Base-by-base conservation (phyloP, 2,888 invertebrate genomes). In the Meiosimyza platycephala region DNA sequence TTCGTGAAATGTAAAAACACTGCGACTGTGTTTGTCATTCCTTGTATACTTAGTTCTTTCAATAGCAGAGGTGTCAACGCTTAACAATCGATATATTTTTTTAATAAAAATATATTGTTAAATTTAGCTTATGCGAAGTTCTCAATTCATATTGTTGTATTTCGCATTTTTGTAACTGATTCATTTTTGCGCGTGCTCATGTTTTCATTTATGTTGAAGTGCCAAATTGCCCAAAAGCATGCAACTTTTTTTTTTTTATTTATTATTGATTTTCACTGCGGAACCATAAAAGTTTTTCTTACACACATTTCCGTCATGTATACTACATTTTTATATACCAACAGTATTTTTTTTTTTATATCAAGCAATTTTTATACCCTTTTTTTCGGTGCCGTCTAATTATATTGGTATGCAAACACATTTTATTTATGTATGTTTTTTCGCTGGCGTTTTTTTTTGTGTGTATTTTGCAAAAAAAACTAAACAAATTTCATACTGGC, bases 221-320 rank as follows among this genome's bases (percentile, higher is more conserved):
- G 57, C 22, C 12, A 22, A 57, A 57, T 13, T 57, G 22, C 57
- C 57, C 28, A 57, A 57, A 57, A 57, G 57, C 57, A 57, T 57
- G 57, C 57, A 57, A 57, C 11, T 28, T 28, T 22, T 28, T 11
- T 11, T 57, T 57, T 28, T 28, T 22, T 28, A 3, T 11, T 57
- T 57, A 22, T 55, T 57, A 28, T 57, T 57, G 15, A 40, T 40
- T 40, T 40, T 40, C 40, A 40, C 9, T 40, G 40, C 40, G 40
- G 9, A 40, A 40, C 40, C 40, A 40, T 9, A 40, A 40, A 40
- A 40, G 11, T 57, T 57, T 28, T 16, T 57, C 16, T 22, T 57
- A 57, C 18, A 28, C 22, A 57, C 28, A 28, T 57, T 57, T 57
- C 15, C 28, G 22, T 57, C 13, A 28, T 12, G 13, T 28, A 22